Conservation (phyloP, 2,113 vertebrate genomes). For the Rhinoderma darwinii region DNA sequence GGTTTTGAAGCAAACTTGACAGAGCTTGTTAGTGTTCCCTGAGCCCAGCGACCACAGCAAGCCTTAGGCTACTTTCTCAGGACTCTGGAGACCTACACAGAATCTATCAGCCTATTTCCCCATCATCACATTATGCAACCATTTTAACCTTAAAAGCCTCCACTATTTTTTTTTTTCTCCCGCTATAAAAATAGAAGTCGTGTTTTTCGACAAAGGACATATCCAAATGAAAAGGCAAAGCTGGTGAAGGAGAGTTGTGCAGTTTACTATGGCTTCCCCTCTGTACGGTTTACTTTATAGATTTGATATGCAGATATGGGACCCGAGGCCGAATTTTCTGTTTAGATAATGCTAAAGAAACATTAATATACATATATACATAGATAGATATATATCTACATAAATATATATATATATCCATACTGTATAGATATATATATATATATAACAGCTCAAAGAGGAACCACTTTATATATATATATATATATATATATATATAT, state of each 20-base stretch:
- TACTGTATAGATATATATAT: too few species aligned
- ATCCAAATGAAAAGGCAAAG: constrained; percentile 33
- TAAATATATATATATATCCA: too few species aligned
- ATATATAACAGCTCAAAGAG: too few species aligned
- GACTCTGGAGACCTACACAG: constrained; percentile 35
- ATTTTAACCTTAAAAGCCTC: constrained; percentile 37
- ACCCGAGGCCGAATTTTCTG: background rate
- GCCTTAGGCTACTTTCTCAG: constrained; percentile 46
- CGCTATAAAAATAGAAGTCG: constrained; percentile 49
- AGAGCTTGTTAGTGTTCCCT: constrained; percentile 44
- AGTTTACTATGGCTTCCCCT: constrained; percentile 3
- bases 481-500: background rate
- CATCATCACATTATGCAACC: constrained; percentile 50
- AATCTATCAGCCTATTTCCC: constrained; percentile 43
- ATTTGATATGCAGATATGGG: constrained; percentile 8
- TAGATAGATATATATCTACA: too few species aligned
- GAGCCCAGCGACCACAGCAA: constrained; percentile 5
- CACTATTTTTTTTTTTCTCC: constrained; percentile 45
- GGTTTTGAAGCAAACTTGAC: constrained; percentile 44
- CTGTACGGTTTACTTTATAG: constrained; percentile 12
- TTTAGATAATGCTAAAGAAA: background rate
- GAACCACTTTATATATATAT: too few species aligned
- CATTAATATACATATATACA: too few species aligned
- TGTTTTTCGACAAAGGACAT: constrained; percentile 51
- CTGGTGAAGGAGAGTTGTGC: constrained; percentile 21